A percentile compares a stretch with the other conserved stretches of the same genome.
Conservation (phyloP, 2,797 vertebrate genomes). For the Gambusia yucatana region DNA sequence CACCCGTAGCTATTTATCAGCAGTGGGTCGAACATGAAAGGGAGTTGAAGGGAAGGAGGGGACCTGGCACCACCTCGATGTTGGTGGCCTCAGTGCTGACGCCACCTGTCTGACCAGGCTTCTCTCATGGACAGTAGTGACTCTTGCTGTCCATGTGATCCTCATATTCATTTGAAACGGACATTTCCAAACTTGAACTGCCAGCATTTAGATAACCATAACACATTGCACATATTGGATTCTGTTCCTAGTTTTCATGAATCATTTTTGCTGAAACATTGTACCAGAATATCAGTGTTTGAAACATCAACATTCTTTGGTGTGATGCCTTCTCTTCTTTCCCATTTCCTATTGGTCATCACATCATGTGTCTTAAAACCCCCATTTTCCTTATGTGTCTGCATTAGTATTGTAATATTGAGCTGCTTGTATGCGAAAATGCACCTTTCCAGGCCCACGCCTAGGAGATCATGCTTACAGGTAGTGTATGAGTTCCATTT, state of each 20-base stretch:
- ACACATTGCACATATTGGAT: background rate
- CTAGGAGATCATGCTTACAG: conserved; percentile 79
- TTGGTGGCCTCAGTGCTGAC: conserved; percentile 39
- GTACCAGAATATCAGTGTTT: background rate
- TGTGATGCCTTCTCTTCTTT: conserved; percentile 21
- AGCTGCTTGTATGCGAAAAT: conserved; percentile 53
- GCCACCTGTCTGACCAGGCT: conserved; percentile 35
- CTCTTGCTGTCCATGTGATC: conserved; percentile 13
- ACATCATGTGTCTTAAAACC: conserved; percentile 54
- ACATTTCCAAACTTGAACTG: background rate
- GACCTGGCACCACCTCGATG: conserved; percentile 37
- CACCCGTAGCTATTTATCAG: conserved; percentile 93
- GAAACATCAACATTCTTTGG: conserved; percentile 18
- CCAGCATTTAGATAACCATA: background rate
- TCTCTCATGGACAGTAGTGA: conserved; percentile 19
- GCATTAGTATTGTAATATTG: conserved; percentile 59
- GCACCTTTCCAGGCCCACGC: conserved; percentile 56
- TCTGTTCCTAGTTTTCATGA: background rate
- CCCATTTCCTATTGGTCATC: conserved; percentile 35
- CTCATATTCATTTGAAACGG: background rate
- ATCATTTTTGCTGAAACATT: conserved; percentile 23
- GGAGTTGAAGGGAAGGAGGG: conserved; percentile 49
- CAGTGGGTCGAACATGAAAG: conserved; percentile 71
- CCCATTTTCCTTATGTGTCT: conserved; percentile 43
- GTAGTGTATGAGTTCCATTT: conserved; percentile 85